Evolutionary conservation across 2,888 invertebrate genomes (phyloP), one percentile per base, ranked within the genome.

Genomic region (Tachina lurida): DNA sequence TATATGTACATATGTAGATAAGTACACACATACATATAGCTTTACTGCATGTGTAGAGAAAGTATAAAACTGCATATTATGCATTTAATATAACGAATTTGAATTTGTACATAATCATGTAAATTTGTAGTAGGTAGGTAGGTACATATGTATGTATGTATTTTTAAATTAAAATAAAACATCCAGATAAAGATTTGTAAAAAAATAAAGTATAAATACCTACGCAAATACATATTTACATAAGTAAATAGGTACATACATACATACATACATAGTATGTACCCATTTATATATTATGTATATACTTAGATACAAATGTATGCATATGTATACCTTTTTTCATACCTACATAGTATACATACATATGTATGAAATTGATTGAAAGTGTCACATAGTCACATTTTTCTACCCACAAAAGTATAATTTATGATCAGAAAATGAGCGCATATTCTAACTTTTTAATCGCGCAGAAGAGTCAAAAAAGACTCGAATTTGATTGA

Each of bases 61-160:
- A 75, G 67, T 52, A 54, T 8, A 19, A 71, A 71, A 71, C 54
- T 71, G 79, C 71, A 79, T 45, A 71, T 31, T 63, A 13, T 74
- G 22, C 67, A 80, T 17, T 67, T 49, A 31, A 31, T 31, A 31
- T 7, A 31, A 31, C 31, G 7, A 31, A 31, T 31, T 31, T 31
- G 31, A 31, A 31, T 31, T 7, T 31, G 7, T 31, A 7, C 31
- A 31, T 2, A 31, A 7, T 31, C 31, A 31, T 31, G 31, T 31
- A 31, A 31, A 31, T 31, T 31, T 31, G 7, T 31, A 7, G 31
- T 31, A 31, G 31, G 4, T 31, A n/a, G n/a, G n/a, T n/a, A n/a
- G n/a, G n/a, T n/a, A n/a, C n/a, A n/a, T n/a, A n/a, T n/a, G n/a
- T n/a, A 31, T 4, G 4, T 58, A 58, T 58, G 15, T 47, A 54